Percentiles rank a stretch among this genome's conserved stretches.
phyloP scores from a whole-genome alignment of 2,888 invertebrate genomes.

The Pollenia angustigena region DNA sequence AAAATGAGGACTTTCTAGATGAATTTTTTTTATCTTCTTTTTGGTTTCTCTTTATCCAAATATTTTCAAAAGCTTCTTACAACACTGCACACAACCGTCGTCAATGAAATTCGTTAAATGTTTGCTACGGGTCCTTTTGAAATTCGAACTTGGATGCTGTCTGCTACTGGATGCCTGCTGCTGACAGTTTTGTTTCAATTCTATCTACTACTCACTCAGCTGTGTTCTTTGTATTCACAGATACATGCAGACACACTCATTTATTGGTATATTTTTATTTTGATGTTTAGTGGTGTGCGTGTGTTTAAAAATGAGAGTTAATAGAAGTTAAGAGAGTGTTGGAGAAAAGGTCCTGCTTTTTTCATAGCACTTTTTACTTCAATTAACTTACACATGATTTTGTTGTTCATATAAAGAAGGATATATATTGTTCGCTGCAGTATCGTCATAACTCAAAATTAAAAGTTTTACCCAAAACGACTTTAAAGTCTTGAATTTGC shows the following conservation, averaged over 20 bases:
- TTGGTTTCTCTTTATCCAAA: slow-evolving; percentile 73
- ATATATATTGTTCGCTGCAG: too few species aligned
- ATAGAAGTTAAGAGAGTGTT: slow-evolving; percentile 52
- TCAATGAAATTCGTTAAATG: slow-evolving; percentile 84
- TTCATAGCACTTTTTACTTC: slow-evolving; percentile 21
- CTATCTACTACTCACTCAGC: slow-evolving; percentile 48
- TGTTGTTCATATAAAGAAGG: background rate
- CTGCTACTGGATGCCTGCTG: slow-evolving; percentile 66
- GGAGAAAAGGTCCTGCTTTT: slow-evolving; percentile 38
- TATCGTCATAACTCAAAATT: too few species aligned
- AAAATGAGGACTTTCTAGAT: slow-evolving; percentile 56
- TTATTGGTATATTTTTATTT: slow-evolving; percentile 3
- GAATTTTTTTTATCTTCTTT: slow-evolving; percentile 57
- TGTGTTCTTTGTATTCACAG: slow-evolving; percentile 63
- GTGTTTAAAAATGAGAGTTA: background rate
- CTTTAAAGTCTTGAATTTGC: too few species aligned
- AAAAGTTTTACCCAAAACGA: too few species aligned
- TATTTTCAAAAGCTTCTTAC: slow-evolving; percentile 77
- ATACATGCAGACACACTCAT: slow-evolving; percentile 3
- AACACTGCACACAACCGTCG: slow-evolving; percentile 83
- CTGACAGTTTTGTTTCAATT: slow-evolving; percentile 48
- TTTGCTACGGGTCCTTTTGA: slow-evolving; percentile 76
- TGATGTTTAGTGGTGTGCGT: slow-evolving; percentile 1
- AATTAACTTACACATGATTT: slow-evolving; percentile 26
- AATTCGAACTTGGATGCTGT: slow-evolving; percentile 71